phyloP scores from a whole-genome alignment of 2,797 vertebrate species.

The Austrolebias charrua region DNA sequence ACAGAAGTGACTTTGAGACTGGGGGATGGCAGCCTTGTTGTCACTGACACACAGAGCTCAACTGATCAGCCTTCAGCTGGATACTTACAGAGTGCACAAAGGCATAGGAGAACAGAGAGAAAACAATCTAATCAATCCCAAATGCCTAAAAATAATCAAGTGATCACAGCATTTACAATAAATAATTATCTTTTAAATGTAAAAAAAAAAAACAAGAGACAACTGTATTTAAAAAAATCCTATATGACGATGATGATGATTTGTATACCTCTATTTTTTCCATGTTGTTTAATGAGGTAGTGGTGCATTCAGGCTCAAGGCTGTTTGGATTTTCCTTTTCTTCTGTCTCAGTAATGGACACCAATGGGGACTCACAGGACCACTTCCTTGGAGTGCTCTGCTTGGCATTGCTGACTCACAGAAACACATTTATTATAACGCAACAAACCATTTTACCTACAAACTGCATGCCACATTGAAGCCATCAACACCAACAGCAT shows the following conservation, averaged over 20 bases:
- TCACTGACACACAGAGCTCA: conserved; percentile 60
- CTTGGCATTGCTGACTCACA: conserved; percentile 58
- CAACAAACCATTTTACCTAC: background rate
- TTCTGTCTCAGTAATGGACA: conserved; percentile 79
- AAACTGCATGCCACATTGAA: conserved; percentile 15
- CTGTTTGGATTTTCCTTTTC: conserved; percentile 58
- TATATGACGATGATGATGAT: background rate
- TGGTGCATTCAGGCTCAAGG: conserved; percentile 35
- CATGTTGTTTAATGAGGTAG: conserved; percentile 21
- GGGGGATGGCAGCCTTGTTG: conserved; percentile 66
- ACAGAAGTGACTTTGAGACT: conserved; percentile 78
- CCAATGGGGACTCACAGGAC: conserved; percentile 54
- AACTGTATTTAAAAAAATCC: background rate
- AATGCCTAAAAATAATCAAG: conserved; percentile 2
- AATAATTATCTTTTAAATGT: background rate
- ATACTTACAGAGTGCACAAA: conserved; percentile 29
- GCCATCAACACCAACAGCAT: background rate
- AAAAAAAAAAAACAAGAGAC: background rate
- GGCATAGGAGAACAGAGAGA: background rate
- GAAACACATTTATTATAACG: conserved; percentile 26
- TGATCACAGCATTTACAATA: background rate
- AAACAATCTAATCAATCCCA: conserved; percentile 8
- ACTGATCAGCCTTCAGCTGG: conserved; percentile 51
- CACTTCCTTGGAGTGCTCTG: conserved; percentile 27
- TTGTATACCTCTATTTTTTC: conserved; percentile 74